These are phyloP conservation scores for Luperina nickerlii DNA, from an alignment of 2,888 invertebrate genomes.

Conservation along the genomic window DNA sequence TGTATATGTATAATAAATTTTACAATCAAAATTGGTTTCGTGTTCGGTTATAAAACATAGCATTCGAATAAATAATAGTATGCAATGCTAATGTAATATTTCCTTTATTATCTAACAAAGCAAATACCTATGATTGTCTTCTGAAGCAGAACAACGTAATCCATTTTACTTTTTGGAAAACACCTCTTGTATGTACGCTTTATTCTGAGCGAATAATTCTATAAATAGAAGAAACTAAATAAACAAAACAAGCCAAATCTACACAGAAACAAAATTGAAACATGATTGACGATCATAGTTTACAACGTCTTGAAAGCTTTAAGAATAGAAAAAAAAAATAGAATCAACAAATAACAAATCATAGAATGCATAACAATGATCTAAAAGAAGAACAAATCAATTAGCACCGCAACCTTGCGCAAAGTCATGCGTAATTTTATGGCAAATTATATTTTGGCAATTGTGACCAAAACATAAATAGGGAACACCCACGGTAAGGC, in stretches of 20 bases:
- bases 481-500: constrained; percentile 71
- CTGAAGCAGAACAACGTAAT: background rate
- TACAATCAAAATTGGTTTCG: background rate
- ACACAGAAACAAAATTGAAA: constrained; percentile 2
- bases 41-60: background rate
- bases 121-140: too few species aligned
- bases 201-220: background rate
- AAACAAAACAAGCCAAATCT: background rate
- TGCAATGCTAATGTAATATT: too few species aligned
- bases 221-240: constrained; percentile 8
- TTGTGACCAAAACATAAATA: constrained; percentile 68
- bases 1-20: constrained; percentile 1
- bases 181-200: background rate
- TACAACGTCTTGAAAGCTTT: constrained; percentile 10
- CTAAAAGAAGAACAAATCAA: constrained; percentile 25
- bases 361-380: constrained; percentile 24
- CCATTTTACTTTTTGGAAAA: background rate
- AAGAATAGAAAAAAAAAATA: constrained; percentile 21
- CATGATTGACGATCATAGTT: constrained; percentile 25
- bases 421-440: constrained; percentile 60
- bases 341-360: constrained; percentile 25
- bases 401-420: constrained; percentile 58
- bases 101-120: too few species aligned
- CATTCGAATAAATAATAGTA: background rate
- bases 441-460: constrained; percentile 72